phyloP scores from a whole-genome alignment of 2,888 invertebrate species.

The Acleris laterana region DNA sequence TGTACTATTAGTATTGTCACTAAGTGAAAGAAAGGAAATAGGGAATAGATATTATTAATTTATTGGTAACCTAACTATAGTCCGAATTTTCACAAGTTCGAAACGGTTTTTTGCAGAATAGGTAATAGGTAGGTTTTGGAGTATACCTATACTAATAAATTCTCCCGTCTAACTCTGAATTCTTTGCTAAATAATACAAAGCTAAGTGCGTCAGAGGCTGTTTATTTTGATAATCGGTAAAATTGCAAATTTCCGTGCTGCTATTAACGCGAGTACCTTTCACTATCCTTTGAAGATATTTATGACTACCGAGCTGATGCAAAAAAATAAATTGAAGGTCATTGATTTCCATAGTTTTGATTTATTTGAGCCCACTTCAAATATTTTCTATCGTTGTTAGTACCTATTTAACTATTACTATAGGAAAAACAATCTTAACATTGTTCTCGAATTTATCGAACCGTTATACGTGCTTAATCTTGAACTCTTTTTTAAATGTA shows the following conservation, averaged over 20 bases:
- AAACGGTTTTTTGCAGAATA: no score
- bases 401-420: no score
- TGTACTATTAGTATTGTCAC: no score
- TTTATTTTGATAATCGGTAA: slow-evolving; percentile 21
- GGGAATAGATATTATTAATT: no score
- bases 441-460: not conserved
- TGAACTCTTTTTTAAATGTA: no score
- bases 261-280: slow-evolving; percentile 8
- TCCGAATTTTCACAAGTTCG: no score
- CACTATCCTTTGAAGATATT: slow-evolving; percentile 22
- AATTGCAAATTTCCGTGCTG: slow-evolving; percentile 13
- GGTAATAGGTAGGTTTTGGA: no score
- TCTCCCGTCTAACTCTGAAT: slow-evolving; percentile 1
- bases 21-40: no score
- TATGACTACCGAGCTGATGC: not conserved
- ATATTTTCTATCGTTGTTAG: no score
- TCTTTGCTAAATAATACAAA: slow-evolving; percentile 14
- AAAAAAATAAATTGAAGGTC: slow-evolving; percentile 1
- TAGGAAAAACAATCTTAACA: not conserved
- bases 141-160: not conserved
- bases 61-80: no score
- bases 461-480: no score
- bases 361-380: no score
- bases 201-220: slow-evolving; percentile 25
- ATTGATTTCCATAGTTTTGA: not conserved